Percentiles rank a stretch among this genome's conserved stretches.
Evolutionary conservation across 2,888 invertebrate genomes (phyloP).

Genomic region (Polydrusus tereticollis): DNA sequence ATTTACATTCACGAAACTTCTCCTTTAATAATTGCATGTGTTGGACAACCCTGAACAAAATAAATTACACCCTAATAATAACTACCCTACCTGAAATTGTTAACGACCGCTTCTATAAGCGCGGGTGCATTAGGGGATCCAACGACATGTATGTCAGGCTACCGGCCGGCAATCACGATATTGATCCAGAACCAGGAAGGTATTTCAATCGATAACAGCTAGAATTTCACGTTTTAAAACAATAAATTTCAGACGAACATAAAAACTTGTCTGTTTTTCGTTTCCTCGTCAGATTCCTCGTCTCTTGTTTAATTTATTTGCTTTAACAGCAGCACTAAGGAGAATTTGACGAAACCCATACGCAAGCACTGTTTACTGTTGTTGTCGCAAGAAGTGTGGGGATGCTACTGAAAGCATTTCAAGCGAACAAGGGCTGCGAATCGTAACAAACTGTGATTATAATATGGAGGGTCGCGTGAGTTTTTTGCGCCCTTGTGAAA

Average conservation of each 20-base stretch:
- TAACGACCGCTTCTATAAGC: not conserved
- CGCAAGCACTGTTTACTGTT: not conserved
- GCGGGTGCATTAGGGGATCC: not conserved
- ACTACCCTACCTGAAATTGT: conserved; percentile 1
- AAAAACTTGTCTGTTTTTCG: not conserved
- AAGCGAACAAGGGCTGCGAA: not conserved
- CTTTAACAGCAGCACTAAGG: not conserved
- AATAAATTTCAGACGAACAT: not conserved
- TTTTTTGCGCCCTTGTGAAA: not conserved
- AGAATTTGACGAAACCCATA: not conserved
- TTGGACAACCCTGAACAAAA: not conserved
- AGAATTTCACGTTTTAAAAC: not conserved
- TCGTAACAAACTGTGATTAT: conserved; percentile 3
- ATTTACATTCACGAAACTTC: too few species aligned
- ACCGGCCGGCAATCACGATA: conserved; percentile 14
- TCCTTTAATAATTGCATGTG: not conserved
- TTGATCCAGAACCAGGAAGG: conserved; percentile 1
- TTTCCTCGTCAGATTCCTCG: not conserved
- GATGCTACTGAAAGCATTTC: conserved; percentile 8
- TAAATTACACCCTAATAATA: not conserved
- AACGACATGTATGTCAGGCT: not conserved
- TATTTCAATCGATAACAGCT: not conserved
- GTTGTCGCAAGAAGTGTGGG: not conserved
- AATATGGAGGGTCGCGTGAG: not conserved
- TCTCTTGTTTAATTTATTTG: not conserved